Percentiles rank a stretch among this genome's conserved stretches.
Conservation (phyloP, 2,888 invertebrate genomes). For the Stenodera caucasica region DNA sequence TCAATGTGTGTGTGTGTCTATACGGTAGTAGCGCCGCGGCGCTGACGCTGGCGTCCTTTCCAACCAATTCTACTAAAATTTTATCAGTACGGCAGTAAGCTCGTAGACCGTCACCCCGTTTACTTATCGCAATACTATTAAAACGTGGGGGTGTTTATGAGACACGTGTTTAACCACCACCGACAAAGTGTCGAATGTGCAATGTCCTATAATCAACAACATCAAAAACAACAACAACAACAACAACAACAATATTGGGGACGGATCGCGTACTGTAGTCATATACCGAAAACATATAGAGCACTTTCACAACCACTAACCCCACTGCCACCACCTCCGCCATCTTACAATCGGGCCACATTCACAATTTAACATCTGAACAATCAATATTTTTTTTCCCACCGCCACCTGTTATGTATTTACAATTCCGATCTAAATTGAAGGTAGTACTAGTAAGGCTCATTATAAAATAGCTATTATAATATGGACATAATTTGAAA, state of each 20-base stretch:
- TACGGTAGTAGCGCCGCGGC: constrained; percentile 37
- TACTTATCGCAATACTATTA: constrained; percentile 22
- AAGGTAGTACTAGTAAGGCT: background rate
- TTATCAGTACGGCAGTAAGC: constrained; percentile 41
- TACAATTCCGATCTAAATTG: background rate
- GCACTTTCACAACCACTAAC: constrained; percentile 15
- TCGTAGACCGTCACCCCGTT: constrained; percentile 38
- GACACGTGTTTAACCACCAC: constrained; percentile 4
- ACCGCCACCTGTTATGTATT: constrained; percentile 20
- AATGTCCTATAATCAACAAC: constrained; percentile 12
- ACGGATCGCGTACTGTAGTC: constrained; percentile 13
- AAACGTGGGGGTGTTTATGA: constrained; percentile 18
- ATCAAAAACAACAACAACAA: too few relatives aligned
- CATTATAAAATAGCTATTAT: background rate
- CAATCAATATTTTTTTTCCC: constrained; percentile 10
- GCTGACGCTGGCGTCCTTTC: constrained; percentile 33
- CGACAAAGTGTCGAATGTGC: constrained; percentile 21
- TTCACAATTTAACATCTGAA: constrained; percentile 21
- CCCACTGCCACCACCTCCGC: constrained; percentile 12
- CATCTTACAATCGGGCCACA: constrained; percentile 22
- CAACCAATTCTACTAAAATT: constrained; percentile 29
- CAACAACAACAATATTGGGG: constrained; percentile 28
- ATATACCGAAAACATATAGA: constrained; percentile 16
- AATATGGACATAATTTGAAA: constrained; percentile 2
- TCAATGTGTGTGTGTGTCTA: too few relatives aligned